Percentiles rank a stretch among this genome's conserved stretches.
Conservation (phyloP, 2,888 invertebrate genomes). For the Drosophila borealis region DNA sequence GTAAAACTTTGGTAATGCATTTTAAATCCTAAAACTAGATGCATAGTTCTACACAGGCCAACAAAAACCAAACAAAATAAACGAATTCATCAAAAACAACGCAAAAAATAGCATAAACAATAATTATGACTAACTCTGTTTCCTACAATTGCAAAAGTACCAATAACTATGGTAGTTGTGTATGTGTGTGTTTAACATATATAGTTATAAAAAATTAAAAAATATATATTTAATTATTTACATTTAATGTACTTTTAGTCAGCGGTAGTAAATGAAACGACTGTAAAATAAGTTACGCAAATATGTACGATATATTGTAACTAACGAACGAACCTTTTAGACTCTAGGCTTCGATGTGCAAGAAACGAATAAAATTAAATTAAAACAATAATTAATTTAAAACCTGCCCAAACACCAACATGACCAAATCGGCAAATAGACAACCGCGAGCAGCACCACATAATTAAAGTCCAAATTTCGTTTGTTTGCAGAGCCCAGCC, state of each 20-base stretch:
- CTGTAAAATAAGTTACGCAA: conserved; percentile 74
- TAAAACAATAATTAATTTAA: conserved; percentile 12
- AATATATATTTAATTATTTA: conserved; percentile 65
- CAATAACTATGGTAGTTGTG: conserved; percentile 73
- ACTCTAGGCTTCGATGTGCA: conserved; percentile 83
- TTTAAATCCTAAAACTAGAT: conserved; percentile 71
- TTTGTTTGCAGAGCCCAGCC: conserved; percentile 63
- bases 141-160: conserved; percentile 75
- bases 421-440: too few relatives aligned
- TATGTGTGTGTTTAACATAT: conserved; percentile 53
- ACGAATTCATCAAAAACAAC: conserved; percentile 43
- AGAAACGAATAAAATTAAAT: conserved; percentile 78
- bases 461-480: background rate
- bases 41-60: conserved; percentile 42
- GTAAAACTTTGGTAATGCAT: conserved; percentile 73
- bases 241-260: conserved; percentile 67
- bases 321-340: conserved; percentile 77
- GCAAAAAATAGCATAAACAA: conserved; percentile 66
- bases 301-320: conserved; percentile 69
- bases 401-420: too few relatives aligned
- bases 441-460: too few relatives aligned
- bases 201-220: conserved; percentile 32
- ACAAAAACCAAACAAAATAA: conserved; percentile 31
- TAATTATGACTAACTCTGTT: conserved; percentile 77
- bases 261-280: conserved; percentile 71